phyloP scores from a whole-genome alignment of 2,888 invertebrate genomes.

The Agrotis puta region DNA sequence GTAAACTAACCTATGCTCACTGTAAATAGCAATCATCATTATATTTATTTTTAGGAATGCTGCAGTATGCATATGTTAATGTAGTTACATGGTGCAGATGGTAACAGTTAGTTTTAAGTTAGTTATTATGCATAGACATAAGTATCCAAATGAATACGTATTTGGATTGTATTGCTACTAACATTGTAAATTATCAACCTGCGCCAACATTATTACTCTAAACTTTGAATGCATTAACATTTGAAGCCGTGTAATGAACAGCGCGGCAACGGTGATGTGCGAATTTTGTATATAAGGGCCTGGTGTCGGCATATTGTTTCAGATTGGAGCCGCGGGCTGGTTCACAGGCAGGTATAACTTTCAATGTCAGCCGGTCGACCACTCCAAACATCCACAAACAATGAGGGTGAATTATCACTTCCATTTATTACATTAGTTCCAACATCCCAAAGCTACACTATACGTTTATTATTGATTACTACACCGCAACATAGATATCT shows the following conservation, averaged over 20 bases:
- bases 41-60: constrained; percentile 74
- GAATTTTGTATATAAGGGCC: constrained; percentile 75
- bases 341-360: constrained; percentile 98
- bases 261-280: constrained; percentile 60
- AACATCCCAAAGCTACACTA: constrained; percentile 54
- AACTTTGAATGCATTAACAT: constrained; percentile 61
- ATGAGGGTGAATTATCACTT: constrained; percentile 95
- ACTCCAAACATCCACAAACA: constrained; percentile 97
- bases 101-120: constrained; percentile 62
- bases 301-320: constrained; percentile 92
- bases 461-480: constrained; percentile 49
- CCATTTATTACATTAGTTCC: constrained; percentile 70
- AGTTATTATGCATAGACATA: constrained; percentile 48
- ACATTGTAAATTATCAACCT: constrained; percentile 54
- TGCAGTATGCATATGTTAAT: constrained; percentile 68
- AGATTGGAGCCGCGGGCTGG: constrained; percentile 98
- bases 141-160: constrained; percentile 54
- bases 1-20: constrained; percentile 82
- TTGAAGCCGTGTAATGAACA: constrained; percentile 50
- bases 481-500: constrained; percentile 24
- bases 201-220: constrained; percentile 60
- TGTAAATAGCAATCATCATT: constrained; percentile 84
- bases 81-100: constrained; percentile 67
- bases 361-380: constrained; percentile 99
- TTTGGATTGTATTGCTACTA: constrained; percentile 62